Evolutionary conservation across 2,888 invertebrate species (phyloP).

Genomic region (Lasioglossum marginatum): DNA sequence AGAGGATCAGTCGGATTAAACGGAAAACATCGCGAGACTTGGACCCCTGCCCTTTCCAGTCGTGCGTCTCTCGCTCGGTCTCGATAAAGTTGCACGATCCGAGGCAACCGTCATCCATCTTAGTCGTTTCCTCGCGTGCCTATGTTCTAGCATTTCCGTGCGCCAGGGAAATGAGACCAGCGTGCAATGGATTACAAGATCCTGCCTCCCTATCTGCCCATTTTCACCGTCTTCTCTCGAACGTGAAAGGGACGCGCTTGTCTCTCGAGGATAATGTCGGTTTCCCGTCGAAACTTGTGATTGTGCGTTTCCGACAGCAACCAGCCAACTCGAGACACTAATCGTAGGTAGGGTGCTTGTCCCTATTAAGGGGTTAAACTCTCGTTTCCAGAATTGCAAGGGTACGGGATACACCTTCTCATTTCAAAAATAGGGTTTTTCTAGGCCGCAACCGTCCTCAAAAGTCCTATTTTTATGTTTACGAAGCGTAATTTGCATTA

Average conservation of each 20-base stretch:
- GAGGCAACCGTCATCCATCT: slow-evolving; percentile 71
- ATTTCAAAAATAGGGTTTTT: too few species aligned
- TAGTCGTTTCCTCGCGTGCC: slow-evolving; percentile 72
- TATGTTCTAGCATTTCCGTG: slow-evolving; percentile 29
- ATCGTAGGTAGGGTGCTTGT: background rate
- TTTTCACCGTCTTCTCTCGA: slow-evolving; percentile 25
- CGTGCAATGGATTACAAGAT: slow-evolving; percentile 27
- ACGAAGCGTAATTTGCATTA: too few species aligned
- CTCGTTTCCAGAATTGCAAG: too few species aligned
- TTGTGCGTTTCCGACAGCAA: background rate
- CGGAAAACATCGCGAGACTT: slow-evolving; percentile 6
- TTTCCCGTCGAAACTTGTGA: background rate
- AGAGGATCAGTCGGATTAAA: slow-evolving; percentile 16
- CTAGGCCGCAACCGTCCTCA: too few species aligned
- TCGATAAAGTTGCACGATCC: slow-evolving; percentile 73
- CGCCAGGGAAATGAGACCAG: slow-evolving; percentile 28
- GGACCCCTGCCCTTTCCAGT: slow-evolving; percentile 1
- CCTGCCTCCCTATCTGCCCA: background rate
- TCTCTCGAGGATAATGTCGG: background rate
- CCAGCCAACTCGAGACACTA: background rate
- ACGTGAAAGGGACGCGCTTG: slow-evolving; percentile 12
- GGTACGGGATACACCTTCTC: too few species aligned
- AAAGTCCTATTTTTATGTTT: too few species aligned
- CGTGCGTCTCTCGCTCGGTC: slow-evolving; percentile 39
- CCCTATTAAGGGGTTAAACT: background rate